phyloP scores from a whole-genome alignment of 2,888 invertebrate species.

The Chrysopilus asiliformis region DNA sequence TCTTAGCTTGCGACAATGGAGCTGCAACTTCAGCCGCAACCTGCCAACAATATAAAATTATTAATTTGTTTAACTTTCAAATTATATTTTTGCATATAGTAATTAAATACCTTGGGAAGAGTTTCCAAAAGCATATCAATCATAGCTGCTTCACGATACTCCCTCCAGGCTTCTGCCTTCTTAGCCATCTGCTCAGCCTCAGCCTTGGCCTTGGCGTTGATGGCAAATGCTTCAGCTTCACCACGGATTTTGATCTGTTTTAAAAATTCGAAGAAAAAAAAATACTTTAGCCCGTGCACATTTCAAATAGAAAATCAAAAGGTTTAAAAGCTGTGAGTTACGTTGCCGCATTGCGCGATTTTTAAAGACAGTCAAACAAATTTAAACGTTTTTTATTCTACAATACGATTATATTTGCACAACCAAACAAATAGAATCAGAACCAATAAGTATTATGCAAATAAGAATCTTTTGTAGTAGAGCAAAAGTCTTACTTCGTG shows the following conservation, averaged over 20 bases:
- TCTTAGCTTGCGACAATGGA: constrained; percentile 85
- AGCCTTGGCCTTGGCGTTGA: constrained; percentile 87
- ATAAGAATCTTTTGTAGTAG: too few relatives aligned
- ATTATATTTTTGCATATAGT: neutral
- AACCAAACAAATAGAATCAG: too few relatives aligned
- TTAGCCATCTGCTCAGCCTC: constrained; percentile 96
- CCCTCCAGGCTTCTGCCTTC: constrained; percentile 94
- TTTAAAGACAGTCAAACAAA: too few relatives aligned
- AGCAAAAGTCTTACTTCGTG: too few relatives aligned
- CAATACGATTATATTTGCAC: too few relatives aligned
- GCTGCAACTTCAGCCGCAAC: constrained; percentile 94
- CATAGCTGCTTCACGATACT: constrained; percentile 91
- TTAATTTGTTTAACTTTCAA: constrained; percentile 6
- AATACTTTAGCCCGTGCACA: too few relatives aligned
- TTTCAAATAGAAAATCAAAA: too few relatives aligned
- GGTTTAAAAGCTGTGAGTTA: too few relatives aligned
- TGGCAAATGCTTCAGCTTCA: constrained; percentile 84
- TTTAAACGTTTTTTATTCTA: too few relatives aligned
- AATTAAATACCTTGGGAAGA: constrained; percentile 66
- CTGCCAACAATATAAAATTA: constrained; percentile 37
- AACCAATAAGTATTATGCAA: too few relatives aligned
- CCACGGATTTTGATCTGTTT: constrained; percentile 56
- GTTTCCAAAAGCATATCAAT: constrained; percentile 93
- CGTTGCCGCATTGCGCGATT: too few relatives aligned
- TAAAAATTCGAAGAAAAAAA: constrained; percentile 3